These are phyloP conservation scores for Molothrus aeneus DNA, from an alignment of 2,797 vertebrate species.

Conservation along the genomic window DNA sequence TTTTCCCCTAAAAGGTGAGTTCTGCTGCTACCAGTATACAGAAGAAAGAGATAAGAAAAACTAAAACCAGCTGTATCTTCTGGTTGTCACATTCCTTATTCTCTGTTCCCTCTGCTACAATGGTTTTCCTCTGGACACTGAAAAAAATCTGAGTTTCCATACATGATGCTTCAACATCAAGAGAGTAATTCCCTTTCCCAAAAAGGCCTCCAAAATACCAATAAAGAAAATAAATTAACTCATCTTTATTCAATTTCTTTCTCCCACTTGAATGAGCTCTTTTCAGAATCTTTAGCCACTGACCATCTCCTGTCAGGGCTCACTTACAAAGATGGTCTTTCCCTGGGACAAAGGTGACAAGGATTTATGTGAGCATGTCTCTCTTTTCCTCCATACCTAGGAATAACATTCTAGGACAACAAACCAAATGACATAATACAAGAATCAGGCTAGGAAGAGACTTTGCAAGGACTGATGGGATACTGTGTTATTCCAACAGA, in stretches of 20 bases:
- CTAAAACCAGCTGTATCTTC: background rate
- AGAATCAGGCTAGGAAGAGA: background rate
- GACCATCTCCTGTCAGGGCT: background rate
- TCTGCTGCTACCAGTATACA: background rate
- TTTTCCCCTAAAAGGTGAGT: background rate
- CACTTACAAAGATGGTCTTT: background rate
- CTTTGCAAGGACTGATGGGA: background rate
- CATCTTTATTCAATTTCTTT: background rate
- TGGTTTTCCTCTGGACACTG: background rate
- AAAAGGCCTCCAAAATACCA: background rate
- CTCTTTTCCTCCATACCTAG: background rate
- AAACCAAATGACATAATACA: background rate
- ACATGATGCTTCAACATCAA: background rate
- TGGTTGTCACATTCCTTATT: background rate
- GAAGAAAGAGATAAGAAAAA: background rate
- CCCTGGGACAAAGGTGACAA: background rate
- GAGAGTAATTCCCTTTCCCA: background rate
- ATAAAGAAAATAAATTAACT: background rate
- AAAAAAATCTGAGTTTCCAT: background rate
- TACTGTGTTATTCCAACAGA: background rate
- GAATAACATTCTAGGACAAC: background rate
- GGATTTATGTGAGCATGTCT: background rate
- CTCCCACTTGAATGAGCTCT: background rate
- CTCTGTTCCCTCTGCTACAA: background rate
- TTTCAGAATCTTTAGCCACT: background rate